Conservation (phyloP, 2,113 vertebrate genomes). For the Pangasianodon hypophthalmus region DNA sequence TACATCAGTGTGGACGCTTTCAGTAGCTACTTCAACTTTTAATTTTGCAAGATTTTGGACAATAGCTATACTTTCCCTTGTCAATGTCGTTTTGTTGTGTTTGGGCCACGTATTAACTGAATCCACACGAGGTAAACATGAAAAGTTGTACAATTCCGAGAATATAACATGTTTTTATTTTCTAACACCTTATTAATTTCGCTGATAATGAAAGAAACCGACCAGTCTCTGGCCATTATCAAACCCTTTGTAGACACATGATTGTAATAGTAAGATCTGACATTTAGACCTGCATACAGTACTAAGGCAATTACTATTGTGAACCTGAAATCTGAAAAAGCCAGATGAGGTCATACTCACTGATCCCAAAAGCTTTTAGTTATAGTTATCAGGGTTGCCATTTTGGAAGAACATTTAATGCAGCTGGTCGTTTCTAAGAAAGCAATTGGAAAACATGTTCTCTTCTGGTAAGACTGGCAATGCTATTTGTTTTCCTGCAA, state of each 20-base stretch:
- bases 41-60: no score
- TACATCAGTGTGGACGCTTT: no score
- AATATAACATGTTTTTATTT: not conserved
- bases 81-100: no score
- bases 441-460: not conserved
- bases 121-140: not conserved
- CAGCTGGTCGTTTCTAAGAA: not conserved
- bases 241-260: not conserved
- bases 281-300: not conserved
- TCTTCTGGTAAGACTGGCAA: not conserved
- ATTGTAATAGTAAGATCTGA: not conserved
- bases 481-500: not conserved
- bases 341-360: not conserved
- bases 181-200: not conserved
- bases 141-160: not conserved
- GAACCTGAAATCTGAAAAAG: not conserved
- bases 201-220: not conserved
- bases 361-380: not conserved
- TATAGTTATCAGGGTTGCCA: not conserved
- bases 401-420: not conserved
- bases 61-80: no score
- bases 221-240: not conserved
- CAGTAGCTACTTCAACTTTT: no score
- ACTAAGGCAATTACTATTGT: not conserved
- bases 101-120: not conserved